Base-by-base conservation (phyloP, 2,888 invertebrate species). In the Drosophila colorata region DNA sequence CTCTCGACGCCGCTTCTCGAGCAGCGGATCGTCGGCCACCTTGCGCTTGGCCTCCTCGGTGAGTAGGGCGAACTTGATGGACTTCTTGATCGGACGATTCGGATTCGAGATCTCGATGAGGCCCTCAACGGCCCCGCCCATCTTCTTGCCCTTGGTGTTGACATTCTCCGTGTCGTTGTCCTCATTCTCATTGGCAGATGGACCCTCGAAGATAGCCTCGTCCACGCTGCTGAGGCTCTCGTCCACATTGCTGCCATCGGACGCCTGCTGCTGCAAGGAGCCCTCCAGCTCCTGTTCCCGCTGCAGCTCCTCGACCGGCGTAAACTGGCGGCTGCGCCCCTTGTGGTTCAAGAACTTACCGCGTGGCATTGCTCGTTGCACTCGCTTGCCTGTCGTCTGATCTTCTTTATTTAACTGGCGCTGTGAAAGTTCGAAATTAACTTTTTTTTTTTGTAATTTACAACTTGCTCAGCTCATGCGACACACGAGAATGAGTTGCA, bases 21-120 rank as follows among this genome's bases (percentile, higher is more conserved):
- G 0, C 4, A n/a, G 4, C 9, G 31, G 7, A 11, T 41, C 53
- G 4, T 43, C 43, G 9, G 13, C 1, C 0, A 6, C 0, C 4
- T 23, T 23, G 33, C 23, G 2, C 0, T 43, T 23, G 2, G 2
- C 20, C 16, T 8, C 43, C 0, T 33, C 8, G 8, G n/a, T 14
- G 0, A 48, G 11, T 0, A 23, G 35, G 0, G 40, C n/a, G 9
- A 25, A 4, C 9, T 60, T 60, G 1, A 4, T 18, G 0, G 37
- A 33, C 2, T 47, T 60, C 13, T 38, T 67, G 0, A 55, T 3
- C 13, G 61, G 47, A 1, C 81, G 79, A 64, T 80, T 80, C 1
- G 79, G 79, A 61, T 80, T 80, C 2, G 58, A 78, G 11, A 78
- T 61, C 33, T 76, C 60, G 16, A 80, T 73, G 0, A 73, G 60